Percentiles rank a stretch among this genome's conserved stretches.
phyloP scores from a whole-genome alignment of 1,140 invertebrate genomes.

The Hetaerina americana region DNA sequence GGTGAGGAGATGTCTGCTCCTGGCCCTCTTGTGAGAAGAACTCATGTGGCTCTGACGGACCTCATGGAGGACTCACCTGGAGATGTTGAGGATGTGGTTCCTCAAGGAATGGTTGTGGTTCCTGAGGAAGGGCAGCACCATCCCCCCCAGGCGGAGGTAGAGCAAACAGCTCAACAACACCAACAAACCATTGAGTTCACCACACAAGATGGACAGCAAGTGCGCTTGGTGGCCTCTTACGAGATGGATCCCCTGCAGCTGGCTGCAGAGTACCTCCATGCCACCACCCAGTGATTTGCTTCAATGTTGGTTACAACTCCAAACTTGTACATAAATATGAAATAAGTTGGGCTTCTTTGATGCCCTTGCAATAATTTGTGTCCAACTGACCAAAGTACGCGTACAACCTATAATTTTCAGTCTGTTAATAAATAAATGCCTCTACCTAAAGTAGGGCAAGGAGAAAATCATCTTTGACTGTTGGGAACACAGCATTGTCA shows the following conservation, averaged over 20 bases:
- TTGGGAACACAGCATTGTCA: no score
- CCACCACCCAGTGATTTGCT: constrained; percentile 13
- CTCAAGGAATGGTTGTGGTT: constrained; percentile 2
- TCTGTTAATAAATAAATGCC: no score
- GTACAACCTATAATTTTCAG: no score
- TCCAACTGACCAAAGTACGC: no score
- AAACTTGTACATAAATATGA: no score
- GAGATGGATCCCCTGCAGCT: constrained; percentile 31
- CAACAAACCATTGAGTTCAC: constrained; percentile 33
- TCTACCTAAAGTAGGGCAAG: no score
- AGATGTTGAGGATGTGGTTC: background rate
- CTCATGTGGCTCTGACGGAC: background rate
- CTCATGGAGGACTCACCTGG: background rate
- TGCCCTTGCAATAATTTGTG: no score
- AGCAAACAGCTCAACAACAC: background rate
- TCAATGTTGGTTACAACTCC: background rate
- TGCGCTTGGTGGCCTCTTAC: constrained; percentile 31
- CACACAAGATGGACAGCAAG: constrained; percentile 34
- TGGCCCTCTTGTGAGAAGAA: background rate
- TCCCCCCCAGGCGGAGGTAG: background rate
- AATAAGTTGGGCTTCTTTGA: no score
- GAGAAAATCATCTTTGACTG: no score
- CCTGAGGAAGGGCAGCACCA: constrained; percentile 2
- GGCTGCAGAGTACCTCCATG: constrained; percentile 32
- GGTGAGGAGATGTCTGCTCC: background rate